Conservation (phyloP, 1,140 invertebrate genomes). For the Ips nitidus region DNA sequence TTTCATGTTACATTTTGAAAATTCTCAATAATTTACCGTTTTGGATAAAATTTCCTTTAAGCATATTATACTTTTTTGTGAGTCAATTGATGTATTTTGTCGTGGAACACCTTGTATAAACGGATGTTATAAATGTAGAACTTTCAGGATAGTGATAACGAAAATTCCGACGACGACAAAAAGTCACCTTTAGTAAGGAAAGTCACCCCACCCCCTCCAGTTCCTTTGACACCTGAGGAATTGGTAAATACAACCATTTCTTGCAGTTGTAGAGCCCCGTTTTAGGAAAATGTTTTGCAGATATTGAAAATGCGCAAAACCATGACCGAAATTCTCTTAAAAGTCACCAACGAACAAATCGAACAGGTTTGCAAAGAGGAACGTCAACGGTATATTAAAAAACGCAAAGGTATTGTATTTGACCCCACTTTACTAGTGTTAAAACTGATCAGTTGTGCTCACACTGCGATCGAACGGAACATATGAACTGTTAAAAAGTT, state of each 20-base stretch:
- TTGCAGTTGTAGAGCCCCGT: not conserved
- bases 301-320: conserved; percentile 84
- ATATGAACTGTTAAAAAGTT: no score
- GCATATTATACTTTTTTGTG: no score
- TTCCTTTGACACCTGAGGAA: conserved; percentile 52
- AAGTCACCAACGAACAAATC: conserved; percentile 91
- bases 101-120: not conserved
- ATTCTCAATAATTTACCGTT: no score
- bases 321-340: conserved; percentile 89
- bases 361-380: conserved; percentile 76
- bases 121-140: not conserved
- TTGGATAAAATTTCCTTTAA: no score
- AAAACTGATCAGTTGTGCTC: no score
- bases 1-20: no score
- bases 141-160: conserved; percentile 48
- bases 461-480: no score
- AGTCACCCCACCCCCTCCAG: conserved; percentile 30
- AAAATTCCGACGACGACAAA: conserved; percentile 45
- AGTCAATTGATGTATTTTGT: no score
- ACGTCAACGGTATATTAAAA: conserved; percentile 57
- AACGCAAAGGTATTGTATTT: conserved; percentile 48
- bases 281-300: conserved; percentile 55
- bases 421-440: not conserved
- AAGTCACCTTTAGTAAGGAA: conserved; percentile 26
- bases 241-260: conserved; percentile 53